Evolutionary conservation across 2,113 vertebrate species (phyloP), one percentile per base, ranked within the genome.

Genomic region (Corythornis cristatus): DNA sequence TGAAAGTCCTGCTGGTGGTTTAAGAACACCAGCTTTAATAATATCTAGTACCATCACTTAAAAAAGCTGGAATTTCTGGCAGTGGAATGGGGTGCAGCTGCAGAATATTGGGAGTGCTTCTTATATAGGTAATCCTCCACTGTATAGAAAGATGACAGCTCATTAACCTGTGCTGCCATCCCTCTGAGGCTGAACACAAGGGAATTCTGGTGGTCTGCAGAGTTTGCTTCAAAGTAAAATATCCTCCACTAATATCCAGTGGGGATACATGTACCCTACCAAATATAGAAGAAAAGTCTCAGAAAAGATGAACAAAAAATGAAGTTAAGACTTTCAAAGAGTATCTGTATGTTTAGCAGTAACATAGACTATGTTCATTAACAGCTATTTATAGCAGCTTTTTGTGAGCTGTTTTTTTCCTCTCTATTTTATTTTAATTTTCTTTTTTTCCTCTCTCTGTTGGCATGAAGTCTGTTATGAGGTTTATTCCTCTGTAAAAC

Each of bases 171-270:
- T 82, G 66, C 37, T 26, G 91, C 42, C 12, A n/a, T 82, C 35
- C n/a, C 11, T 89, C 31, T 14, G 18, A 61, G 50, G 21, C 61
- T 90, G 61, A 82, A 67, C 83, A 72, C 62, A 7, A 57, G 89
- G 74, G 62, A 82, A 15, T 74, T 65, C 29, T 86, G 74, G 10
- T 86, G 40, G 40, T 60, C 56, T 90, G 35, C 45, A 35, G 70
- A 68, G 53, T 87, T 95, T 60, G 78, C 87, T 89, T 95, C 61
- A 68, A 93, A 95, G 93, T 67, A 57, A 72, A 82, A 40, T 75
- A 40, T 5, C 60, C 15, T 79, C 28, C 0, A 0, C 15, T 73
- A 16, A 33, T 6, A 10, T 62, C 71, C 64, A 23, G 42, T 80
- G 88, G 60, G 82, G 23, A 77, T 91, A 58, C 15, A 11, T 51